Evolutionary conservation across 2,113 vertebrate genomes (phyloP), one percentile per base, ranked within the genome.

Genomic region (Pithys albifrons): DNA sequence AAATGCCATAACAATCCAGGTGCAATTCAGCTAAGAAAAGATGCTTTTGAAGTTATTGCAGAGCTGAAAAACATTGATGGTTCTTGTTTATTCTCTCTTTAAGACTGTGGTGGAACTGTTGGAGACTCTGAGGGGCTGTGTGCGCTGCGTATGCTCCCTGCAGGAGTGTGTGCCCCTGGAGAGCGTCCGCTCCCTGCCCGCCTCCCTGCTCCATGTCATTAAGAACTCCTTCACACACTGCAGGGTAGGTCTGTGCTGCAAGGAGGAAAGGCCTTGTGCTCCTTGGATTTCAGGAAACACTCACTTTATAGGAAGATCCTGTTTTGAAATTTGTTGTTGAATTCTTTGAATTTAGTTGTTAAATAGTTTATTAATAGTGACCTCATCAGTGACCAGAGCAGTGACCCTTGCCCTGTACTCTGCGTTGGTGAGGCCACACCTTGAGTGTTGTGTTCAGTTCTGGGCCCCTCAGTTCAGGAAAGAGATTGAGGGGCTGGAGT

Each of bases 161-260:
- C 98, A 98, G 28, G 98, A 98, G 64, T 52, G 96, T 3, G 54
- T 98, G 52, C 74, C 97, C 43, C 95, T 99, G 52, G 95, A 96
- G 37, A 96, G 94, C 31, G 97, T 99, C 79, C 98, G 98, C 65
- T 99, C 98, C 35, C 98, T 99, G 12, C 99, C 99, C 0, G 78
- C 97, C 43, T 99, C 98, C 1, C 83, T 99, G 55, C 98, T 99
- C n/a, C 97, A 98, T 12, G 73, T 99, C 29, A 94, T 99, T 24
- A 99, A 97, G 97, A 98, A 97, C 94, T 98, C 98, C 1, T 99
- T 99, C 94, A 97, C 97, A 37, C 99, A 99, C 96, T 99, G 99
- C 96, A 99, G 99, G 98, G 99, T 99, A 59, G 76, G 97, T 28
- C 59, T 49, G 23, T 41, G 25, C 25, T 72, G 73, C 14, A 3